These are phyloP conservation scores for Poliocrania exsul DNA, from an alignment of 2,797 vertebrate species.

Conservation along the genomic window DNA sequence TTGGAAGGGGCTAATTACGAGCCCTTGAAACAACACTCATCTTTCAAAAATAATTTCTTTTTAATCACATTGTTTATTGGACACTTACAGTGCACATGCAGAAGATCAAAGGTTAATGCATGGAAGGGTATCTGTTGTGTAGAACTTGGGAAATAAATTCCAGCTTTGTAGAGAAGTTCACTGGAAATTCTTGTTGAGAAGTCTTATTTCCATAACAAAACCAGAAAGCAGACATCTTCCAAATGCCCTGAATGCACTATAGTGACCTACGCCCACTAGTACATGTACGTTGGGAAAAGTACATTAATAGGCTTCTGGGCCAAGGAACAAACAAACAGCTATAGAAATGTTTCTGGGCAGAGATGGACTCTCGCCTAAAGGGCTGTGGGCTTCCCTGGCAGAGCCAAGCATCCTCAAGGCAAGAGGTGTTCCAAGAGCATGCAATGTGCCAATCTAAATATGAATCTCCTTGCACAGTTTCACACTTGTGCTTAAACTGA, in stretches of 20 bases:
- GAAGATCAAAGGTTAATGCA: neutral
- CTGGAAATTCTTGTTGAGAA: neutral
- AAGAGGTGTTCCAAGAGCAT: neutral
- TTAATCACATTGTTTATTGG: neutral
- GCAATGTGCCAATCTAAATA: neutral
- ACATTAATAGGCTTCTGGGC: neutral
- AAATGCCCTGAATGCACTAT: neutral
- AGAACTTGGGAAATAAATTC: neutral
- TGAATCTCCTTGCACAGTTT: neutral
- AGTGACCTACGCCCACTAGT: neutral
- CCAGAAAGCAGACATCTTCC: neutral
- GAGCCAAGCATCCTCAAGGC: neutral
- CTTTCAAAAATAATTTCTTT: neutral
- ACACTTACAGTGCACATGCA: neutral
- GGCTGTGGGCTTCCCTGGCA: neutral
- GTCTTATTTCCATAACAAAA: slow-evolving; percentile 32
- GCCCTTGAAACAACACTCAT: neutral
- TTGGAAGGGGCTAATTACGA: neutral
- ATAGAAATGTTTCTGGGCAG: neutral
- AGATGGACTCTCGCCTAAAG: neutral
- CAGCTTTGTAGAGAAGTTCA: neutral
- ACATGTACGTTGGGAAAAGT: slow-evolving; percentile 13
- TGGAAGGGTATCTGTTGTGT: neutral
- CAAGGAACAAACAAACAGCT: slow-evolving; percentile 20
- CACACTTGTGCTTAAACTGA: neutral